A percentile compares a stretch with the other conserved stretches of the same genome.
These are phyloP conservation scores for Alauda arvensis DNA, from an alignment of 2,797 vertebrate species.

Conservation along the genomic window DNA sequence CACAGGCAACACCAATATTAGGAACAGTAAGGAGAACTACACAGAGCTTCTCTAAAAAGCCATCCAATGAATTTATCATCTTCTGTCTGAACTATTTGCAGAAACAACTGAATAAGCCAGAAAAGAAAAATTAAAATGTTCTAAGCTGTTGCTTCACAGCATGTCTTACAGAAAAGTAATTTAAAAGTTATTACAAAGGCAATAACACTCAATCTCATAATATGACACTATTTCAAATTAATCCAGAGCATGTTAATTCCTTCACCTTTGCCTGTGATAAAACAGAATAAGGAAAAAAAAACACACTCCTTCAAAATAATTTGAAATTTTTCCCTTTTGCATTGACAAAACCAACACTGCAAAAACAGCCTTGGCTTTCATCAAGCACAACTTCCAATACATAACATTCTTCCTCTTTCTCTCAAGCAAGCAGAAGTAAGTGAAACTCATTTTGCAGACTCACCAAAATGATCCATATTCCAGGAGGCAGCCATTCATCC, in stretches of 20 bases:
- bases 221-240: slow-evolving; percentile 11
- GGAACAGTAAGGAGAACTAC: neutral
- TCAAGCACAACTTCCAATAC: neutral
- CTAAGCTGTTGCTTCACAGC: slow-evolving; percentile 6
- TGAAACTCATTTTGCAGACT: slow-evolving; percentile 57
- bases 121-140: slow-evolving; percentile 41
- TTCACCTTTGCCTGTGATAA: neutral
- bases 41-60: neutral
- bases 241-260: neutral
- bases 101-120: slow-evolving; percentile 28
- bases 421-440: neutral
- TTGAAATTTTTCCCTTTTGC: neutral
- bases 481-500: neutral
- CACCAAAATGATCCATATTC: slow-evolving; percentile 50
- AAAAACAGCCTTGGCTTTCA: neutral
- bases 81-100: slow-evolving; percentile 1
- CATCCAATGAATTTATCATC: slow-evolving; percentile 1
- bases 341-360: neutral
- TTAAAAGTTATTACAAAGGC: slow-evolving; percentile 47
- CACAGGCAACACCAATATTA: neutral
- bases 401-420: neutral
- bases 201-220: slow-evolving; percentile 12
- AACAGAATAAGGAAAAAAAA: neutral
- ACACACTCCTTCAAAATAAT: neutral
- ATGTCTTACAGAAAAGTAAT: slow-evolving; percentile 43